Base-by-base conservation (phyloP, 1,140 invertebrate species). In the Ceratosolen fusciceps region DNA sequence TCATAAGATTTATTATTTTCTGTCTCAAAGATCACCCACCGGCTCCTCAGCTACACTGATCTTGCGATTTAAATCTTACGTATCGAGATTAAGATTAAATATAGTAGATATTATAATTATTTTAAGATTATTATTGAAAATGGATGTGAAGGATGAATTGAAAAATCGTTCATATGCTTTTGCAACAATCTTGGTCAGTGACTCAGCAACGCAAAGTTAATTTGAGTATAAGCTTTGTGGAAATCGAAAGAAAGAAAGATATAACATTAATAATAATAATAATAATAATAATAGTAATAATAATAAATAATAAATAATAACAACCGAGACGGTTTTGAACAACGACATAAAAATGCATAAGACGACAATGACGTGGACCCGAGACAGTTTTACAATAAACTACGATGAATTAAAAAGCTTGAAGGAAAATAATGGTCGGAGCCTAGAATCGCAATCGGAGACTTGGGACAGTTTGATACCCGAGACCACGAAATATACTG, bases 141-240 rank as follows among this genome's bases (percentile, higher is more conserved):
- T n/a, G 67, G 74, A 73, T 76, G 34, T 54, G 77, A 75, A 80
- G 70, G 26, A 77, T 79, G 37, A n/a, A 56, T 31, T 37, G 73
- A 81, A 81, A 82, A 76, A 84, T 84, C 79, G 83, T 80, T 80
- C 65, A 81, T 83, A 81, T 82, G 81, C 83, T 84, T 86, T 85
- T 83, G 82, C 80, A 86, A 56, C 31, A 34, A 74, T 43, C n/a
- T n/a, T 68, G 8, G 58, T 68, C 39, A 54, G 19, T 79, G 31
- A 2, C 70, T 67, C 56, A 67, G 43, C 9, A 49, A 74, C 9
- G n/a, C 70, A 82, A 81, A 82, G 68, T 80, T 85, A 73, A 65
- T 52, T 72, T 82, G 73, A 81, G n/a, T 29, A 60, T 71, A 73
- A 16, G 56, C 24, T 68, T 70, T 77, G 29, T n/a, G 62, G 62